These are phyloP conservation scores for Sphaeramia orbicularis DNA, from an alignment of 2,797 vertebrate genomes.

Conservation along the genomic window DNA sequence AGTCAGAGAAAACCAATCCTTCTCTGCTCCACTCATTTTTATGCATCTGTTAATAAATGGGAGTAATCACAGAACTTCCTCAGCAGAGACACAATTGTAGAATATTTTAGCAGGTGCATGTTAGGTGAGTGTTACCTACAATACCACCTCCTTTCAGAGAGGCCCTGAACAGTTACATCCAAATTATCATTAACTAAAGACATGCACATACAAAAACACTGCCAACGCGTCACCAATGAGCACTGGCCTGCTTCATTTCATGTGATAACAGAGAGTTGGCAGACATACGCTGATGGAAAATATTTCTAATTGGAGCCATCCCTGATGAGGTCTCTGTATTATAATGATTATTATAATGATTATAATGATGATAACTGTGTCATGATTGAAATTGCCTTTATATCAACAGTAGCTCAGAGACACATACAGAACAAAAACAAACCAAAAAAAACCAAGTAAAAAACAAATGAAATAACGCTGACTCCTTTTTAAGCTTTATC, in stretches of 20 bases:
- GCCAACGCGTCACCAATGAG: not conserved
- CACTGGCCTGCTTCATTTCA: constrained; percentile 5
- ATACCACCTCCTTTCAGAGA: no score
- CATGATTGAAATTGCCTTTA: constrained; percentile 24
- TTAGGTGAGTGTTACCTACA: no score
- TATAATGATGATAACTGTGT: constrained; percentile 12
- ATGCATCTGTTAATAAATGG: no score
- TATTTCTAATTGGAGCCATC: constrained; percentile 19
- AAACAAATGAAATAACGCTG: not conserved
- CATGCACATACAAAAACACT: no score
- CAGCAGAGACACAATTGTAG: no score
- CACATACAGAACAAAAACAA: not conserved
- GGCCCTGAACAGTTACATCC: no score
- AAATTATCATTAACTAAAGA: no score
- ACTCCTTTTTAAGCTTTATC: not conserved
- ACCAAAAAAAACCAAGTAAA: not conserved
- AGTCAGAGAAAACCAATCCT: no score
- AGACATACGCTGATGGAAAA: constrained; percentile 31
- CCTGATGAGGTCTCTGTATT: constrained; percentile 29
- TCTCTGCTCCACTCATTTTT: no score
- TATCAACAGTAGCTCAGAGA: constrained; percentile 15
- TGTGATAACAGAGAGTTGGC: constrained; percentile 14
- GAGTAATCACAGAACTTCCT: no score
- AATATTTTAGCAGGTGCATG: no score
- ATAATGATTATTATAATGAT: constrained; percentile 1